Conservation (phyloP, 2,888 invertebrate species). For the Xestia rhomboidea region DNA sequence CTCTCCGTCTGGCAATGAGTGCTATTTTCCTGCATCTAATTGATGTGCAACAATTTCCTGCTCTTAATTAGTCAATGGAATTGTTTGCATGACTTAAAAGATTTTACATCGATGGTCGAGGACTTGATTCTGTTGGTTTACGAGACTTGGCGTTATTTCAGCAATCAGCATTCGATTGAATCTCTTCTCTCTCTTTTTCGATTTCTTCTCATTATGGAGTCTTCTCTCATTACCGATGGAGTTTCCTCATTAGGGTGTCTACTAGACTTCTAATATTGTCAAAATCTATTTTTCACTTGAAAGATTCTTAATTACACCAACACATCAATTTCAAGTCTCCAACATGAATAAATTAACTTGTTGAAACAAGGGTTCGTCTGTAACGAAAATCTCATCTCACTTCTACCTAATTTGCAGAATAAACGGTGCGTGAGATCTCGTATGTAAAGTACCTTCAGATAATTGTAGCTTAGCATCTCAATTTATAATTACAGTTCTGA, state of each 20-base stretch:
- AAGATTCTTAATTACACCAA: neutral
- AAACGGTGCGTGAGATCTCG: slow-evolving; percentile 37
- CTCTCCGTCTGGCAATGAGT: slow-evolving; percentile 17
- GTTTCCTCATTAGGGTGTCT: neutral
- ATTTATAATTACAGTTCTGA: slow-evolving; percentile 80
- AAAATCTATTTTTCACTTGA: neutral
- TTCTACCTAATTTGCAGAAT: slow-evolving; percentile 39
- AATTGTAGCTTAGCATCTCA: slow-evolving; percentile 69
- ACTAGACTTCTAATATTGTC: neutral
- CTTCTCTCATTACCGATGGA: neutral
- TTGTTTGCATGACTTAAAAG: slow-evolving; percentile 2
- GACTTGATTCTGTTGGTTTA: neutral
- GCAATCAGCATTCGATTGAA: neutral
- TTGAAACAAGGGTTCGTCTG: slow-evolving; percentile 3
- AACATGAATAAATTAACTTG: slow-evolving; percentile 19
- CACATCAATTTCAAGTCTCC: neutral
- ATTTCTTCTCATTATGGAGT: neutral
- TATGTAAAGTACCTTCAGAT: slow-evolving; percentile 52
- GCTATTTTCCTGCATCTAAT: slow-evolving; percentile 45
- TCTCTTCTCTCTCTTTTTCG: neutral
- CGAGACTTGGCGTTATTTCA: neutral
- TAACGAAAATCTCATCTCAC: slow-evolving; percentile 9
- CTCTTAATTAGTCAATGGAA: slow-evolving; percentile 17
- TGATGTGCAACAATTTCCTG: slow-evolving; percentile 32
- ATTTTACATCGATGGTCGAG: neutral